Base-by-base conservation (phyloP, 2,888 invertebrate species). In the Cylindroiulus punctatus region DNA sequence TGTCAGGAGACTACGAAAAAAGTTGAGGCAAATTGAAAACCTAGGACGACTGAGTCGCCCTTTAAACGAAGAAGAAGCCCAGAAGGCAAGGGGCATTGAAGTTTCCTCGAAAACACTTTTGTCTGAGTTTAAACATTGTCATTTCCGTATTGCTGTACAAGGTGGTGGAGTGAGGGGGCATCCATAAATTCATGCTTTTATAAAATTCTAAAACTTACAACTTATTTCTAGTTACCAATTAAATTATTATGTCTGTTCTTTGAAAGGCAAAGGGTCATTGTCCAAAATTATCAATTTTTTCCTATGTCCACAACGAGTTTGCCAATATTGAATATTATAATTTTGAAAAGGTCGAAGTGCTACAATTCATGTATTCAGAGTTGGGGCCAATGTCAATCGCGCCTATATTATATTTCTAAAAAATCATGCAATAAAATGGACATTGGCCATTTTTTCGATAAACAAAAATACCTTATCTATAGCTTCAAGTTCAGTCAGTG, bases 1-100 rank as follows among this genome's bases (percentile, higher is more conserved):
- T 85, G 88, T 86, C 32, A 84, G 87, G 84, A 86, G 84, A 86
- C 65, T 87, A 52, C 47, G 87, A 40, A 87, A 87, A 44, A 87
- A 87, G 65, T 87, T 87, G 65, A 36, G 87, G 4, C 85, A 86
- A 82, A 87, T 87, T 83, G 86, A 87, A 76, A 85, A 52, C 22
- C 85, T 87, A 85, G 86, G 86, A 84, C 30, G 84, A 57, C 17
- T 86, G 47, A 42, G 47, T 42, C 76, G 85, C 10, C 85, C 85
- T 0, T 65, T 87, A 76, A 87, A 85, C 76, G 81, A 85, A 40
- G 87, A 87, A 30, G 87, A 87, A 76, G 36, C 82, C 19, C 7
- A 47, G 12, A 86, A 87, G 86, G 87, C 86, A 85, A 86, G 10
- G 17, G 10, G 81, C 22, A 57, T 14, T n/a, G n/a, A n/a, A 40